Evolutionary conservation across 2,888 invertebrate genomes (phyloP), one percentile per base, ranked within the genome.

Genomic region (Carpatolechia fugitivella): DNA sequence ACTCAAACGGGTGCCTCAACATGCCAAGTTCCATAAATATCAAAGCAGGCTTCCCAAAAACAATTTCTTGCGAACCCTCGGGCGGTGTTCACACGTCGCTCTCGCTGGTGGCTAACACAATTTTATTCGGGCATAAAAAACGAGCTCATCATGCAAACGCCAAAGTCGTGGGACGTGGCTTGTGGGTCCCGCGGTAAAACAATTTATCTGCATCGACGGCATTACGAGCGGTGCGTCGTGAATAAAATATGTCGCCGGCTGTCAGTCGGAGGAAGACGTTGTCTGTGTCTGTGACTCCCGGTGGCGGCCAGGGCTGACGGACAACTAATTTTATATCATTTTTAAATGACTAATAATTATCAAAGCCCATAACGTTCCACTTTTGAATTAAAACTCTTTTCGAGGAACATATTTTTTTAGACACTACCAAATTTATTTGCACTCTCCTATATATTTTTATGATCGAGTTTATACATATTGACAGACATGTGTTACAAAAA

Each of bases 171-270:
- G 79, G 82, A 87, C 88, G 86, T 85, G 85, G 86, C 78, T 70
- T 62, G 71, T 76, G 36, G 41, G 38, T 74, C 70, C 72, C 87
- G 88, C 84, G 89, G 85, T 89, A 87, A 90, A 90, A 90, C 89
- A 89, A 89, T 90, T 90, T 90, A 90, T 90, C 90, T 88, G 83
- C 89, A 86, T 90, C 89, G 90, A 89, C 87, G 87, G 87, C 78
- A 85, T 88, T 88, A 85, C 89, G 88, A 73, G 79, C 85, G 83
- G 74, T 75, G 82, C 80, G 85, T 76, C 69, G 74, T 90, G 90
- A 90, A 90, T 90, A 90, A 90, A 86, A 90, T 89, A 90, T 89
- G 89, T 88, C 89, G 83, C 80, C 78, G 85, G 70, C 88, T 86
- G 89, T 88, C 88, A 86, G 71, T 82, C 82, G 66, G 64, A 79